Base-by-base conservation (phyloP, 2,888 invertebrate genomes). In the Thumatha senex region DNA sequence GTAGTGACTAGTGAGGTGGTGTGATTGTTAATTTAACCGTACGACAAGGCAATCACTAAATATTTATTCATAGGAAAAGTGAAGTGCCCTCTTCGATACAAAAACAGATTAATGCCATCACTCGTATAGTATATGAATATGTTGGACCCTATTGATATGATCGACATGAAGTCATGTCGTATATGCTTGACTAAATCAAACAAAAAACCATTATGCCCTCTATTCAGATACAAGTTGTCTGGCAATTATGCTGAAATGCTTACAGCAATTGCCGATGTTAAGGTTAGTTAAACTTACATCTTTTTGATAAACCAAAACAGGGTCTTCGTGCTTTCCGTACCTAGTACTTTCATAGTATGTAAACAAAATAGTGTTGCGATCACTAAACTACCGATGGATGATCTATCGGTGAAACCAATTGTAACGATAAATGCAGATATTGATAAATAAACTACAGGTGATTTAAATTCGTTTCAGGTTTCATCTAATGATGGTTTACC, bases 191-290 rank as follows among this genome's bases (percentile, higher is more conserved):
- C 86, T 18, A 24, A 24, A 24, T 4, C 18, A 24, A 85, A 66
- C 56, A 89, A 86, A 66, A 90, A 85, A 63, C 82, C 86, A 60
- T 59, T 91, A 64, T 87, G 88, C 66, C 89, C 90, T 38, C 72
- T 91, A 52, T 90, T 91, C 73, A 85, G 82, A 76, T 90, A 90
- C 57, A 88, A 89, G 67, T 72, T 88, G 56, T 86, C 89, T 59
- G 91, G 91, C 58, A 91, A 90, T 81, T 91, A 91, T 76, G 91
- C 91, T 46, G 91, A 91, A 84, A 91, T 91, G 91, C 79, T 91
- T 51, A 91, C 91, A 64, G 84, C 90, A 46, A 86, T 91, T 61
- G 91, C 91, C 30, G 87, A 90, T 70, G 89, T 91, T 42, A 91
- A 91, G 84, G 91, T 89, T 70, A 62, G 67, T 61, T 33, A 13